A percentile compares a stretch with the other conserved stretches of the same genome.
phyloP scores from a whole-genome alignment of 2,113 vertebrate genomes.

The Pluvianellus socialis region DNA sequence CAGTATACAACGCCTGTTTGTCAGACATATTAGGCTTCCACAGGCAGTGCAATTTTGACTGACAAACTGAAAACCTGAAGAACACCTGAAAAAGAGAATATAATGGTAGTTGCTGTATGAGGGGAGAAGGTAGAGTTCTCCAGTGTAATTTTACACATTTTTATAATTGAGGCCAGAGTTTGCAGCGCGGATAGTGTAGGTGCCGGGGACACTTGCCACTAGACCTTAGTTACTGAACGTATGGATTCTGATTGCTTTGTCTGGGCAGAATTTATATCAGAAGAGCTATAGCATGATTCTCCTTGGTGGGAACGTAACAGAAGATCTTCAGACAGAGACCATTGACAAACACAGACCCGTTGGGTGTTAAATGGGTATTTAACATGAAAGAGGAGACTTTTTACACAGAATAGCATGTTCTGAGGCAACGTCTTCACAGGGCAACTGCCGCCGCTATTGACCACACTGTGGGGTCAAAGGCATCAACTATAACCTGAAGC shows the following conservation, averaged over 20 bases:
- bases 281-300: neutral
- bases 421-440: neutral
- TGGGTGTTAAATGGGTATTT: neutral
- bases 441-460: neutral
- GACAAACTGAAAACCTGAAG: neutral
- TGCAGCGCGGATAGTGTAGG: neutral
- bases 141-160: neutral
- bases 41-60: neutral
- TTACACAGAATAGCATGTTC: neutral
- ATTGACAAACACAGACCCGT: neutral
- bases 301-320: neutral
- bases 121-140: neutral
- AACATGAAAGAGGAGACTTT: neutral
- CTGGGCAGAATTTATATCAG: neutral
- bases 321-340: neutral
- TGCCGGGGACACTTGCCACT: neutral
- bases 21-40: neutral
- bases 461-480: neutral
- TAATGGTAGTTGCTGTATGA: neutral
- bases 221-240: neutral
- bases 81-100: neutral
- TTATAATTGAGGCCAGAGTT: neutral
- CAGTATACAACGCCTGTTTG: neutral
- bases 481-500: neutral
- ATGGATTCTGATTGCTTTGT: neutral